phyloP scores from a whole-genome alignment of 92 coral and sea anemone species.

The Hydrozoanthus gracilis region DNA sequence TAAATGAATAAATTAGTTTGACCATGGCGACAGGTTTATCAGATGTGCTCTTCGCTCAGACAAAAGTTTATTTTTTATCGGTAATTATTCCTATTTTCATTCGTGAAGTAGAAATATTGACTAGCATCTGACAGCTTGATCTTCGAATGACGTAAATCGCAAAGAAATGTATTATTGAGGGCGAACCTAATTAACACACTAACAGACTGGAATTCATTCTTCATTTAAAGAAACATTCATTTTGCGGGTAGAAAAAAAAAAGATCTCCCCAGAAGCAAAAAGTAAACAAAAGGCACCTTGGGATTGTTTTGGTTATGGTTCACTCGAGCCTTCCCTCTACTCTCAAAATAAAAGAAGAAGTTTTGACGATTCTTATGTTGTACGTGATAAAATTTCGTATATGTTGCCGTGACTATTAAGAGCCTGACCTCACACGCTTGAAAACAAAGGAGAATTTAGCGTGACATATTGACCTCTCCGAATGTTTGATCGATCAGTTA shows the following conservation, averaged over 20 bases:
- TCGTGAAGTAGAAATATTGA: slow-evolving; percentile 26
- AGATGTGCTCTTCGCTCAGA: slow-evolving; percentile 22
- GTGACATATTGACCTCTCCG: slow-evolving; percentile 30
- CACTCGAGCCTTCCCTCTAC: neutral
- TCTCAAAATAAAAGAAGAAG: neutral
- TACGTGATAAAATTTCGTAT: slow-evolving; percentile 45
- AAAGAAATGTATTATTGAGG: slow-evolving; percentile 24
- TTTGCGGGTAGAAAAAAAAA: slow-evolving; percentile 2
- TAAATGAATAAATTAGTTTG: slow-evolving; percentile 11
- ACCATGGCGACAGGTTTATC: slow-evolving; percentile 10
- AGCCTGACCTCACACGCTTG: slow-evolving; percentile 32
- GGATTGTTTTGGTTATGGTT: neutral
- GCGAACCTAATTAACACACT: slow-evolving; percentile 34
- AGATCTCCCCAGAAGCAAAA: slow-evolving; percentile 2
- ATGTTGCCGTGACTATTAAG: slow-evolving; percentile 19
- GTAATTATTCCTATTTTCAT: slow-evolving; percentile 32
- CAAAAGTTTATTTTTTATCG: slow-evolving; percentile 32
- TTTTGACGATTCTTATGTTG: neutral
- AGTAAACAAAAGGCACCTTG: neutral
- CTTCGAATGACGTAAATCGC: slow-evolving; percentile 33
- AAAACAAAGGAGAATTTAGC: slow-evolving; percentile 14
- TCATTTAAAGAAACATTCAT: slow-evolving; percentile 11
- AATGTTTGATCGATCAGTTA: slow-evolving; percentile 4
- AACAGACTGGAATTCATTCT: slow-evolving; percentile 37
- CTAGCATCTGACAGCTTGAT: slow-evolving; percentile 48